phyloP scores from a whole-genome alignment of 2,797 vertebrate species.

The Labeo calbasu region DNA sequence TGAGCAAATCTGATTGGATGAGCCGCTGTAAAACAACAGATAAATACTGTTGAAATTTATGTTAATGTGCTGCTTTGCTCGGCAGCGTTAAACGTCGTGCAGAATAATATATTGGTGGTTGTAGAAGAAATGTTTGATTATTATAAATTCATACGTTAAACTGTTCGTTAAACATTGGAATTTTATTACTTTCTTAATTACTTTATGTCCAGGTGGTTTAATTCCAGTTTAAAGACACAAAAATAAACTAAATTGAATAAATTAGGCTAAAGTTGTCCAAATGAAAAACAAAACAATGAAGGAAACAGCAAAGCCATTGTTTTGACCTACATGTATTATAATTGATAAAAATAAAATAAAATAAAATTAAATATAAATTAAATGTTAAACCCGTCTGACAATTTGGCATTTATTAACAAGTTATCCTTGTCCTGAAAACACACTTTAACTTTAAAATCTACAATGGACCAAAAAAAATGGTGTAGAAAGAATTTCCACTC shows the following conservation, averaged over 20 bases:
- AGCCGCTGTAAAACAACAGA: background rate
- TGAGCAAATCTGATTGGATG: background rate
- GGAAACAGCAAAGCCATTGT: background rate
- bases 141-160: background rate
- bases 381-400: too few species aligned
- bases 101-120: background rate
- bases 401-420: background rate
- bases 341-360: too few species aligned
- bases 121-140: background rate
- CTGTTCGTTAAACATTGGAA: background rate
- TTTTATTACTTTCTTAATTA: background rate
- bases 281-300: background rate
- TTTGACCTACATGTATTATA: too few species aligned
- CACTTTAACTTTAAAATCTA: background rate
- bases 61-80: background rate
- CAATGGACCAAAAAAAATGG: background rate
- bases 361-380: too few species aligned
- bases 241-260: background rate
- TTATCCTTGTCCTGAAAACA: background rate
- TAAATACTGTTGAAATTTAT: background rate
- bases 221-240: background rate
- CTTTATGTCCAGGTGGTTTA: too few species aligned
- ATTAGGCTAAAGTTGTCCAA: background rate
- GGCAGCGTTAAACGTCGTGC: background rate
- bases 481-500: background rate